A percentile compares a stretch with the other conserved stretches of the same genome.
phyloP scores from a whole-genome alignment of 2,113 vertebrate genomes.

The Aythya baeri region DNA sequence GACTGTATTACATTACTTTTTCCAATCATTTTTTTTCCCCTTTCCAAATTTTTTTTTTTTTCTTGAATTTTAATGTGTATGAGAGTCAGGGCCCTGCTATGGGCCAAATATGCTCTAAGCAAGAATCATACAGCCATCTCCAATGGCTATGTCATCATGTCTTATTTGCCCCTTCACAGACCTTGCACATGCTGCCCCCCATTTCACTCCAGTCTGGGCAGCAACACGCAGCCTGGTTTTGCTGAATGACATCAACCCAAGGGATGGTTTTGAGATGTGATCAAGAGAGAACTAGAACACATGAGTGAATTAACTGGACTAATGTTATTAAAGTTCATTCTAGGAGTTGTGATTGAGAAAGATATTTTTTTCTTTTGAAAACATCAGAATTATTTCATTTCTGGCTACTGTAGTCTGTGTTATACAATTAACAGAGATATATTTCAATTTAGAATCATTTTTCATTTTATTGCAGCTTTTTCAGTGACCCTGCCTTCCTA shows the following conservation, averaged over 20 bases:
- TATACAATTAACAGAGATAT: not conserved
- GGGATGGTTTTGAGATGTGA: not conserved
- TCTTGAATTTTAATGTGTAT: not conserved
- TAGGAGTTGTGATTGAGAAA: not conserved
- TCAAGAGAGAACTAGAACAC: not conserved
- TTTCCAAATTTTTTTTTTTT: not conserved
- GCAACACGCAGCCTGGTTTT: not conserved
- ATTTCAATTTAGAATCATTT: not conserved
- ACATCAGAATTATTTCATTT: constrained; percentile 11
- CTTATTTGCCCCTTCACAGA: not conserved
- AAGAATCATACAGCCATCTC: not conserved
- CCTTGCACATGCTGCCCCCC: accelerated
- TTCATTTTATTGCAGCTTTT: not conserved
- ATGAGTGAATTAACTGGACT: not conserved
- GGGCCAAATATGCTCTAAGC: not conserved
- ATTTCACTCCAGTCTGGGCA: not conserved
- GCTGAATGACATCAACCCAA: not conserved
- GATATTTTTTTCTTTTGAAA: not conserved
- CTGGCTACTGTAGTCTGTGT: not conserved
- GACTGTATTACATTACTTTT: constrained; percentile 9
- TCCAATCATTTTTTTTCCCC: not conserved
- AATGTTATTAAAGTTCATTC: not conserved
- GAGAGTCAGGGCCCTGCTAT: not conserved
- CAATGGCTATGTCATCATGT: not conserved
- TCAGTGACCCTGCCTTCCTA: not conserved